A percentile compares a stretch with the other conserved stretches of the same genome.
Conservation (phyloP, 2,113 vertebrate species). For the Petroica traversi region DNA sequence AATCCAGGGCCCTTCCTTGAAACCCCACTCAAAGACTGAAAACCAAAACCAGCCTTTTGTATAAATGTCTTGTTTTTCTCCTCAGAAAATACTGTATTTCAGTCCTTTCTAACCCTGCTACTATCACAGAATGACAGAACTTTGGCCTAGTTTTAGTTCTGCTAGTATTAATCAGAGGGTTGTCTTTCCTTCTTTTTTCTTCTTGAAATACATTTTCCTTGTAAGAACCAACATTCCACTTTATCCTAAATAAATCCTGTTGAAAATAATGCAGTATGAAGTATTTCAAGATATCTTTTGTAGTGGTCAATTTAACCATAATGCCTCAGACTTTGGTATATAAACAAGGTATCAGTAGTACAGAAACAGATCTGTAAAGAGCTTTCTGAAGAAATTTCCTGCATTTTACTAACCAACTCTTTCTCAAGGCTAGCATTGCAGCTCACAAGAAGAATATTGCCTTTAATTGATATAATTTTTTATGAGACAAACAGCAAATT, state of each 20-base stretch:
- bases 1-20: neutral
- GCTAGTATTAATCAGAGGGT: neutral
- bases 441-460: neutral
- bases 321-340: neutral
- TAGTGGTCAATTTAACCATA: neutral
- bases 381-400: neutral
- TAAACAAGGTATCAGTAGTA: neutral
- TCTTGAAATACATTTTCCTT: neutral
- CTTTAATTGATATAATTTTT: neutral
- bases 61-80: neutral
- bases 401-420: neutral
- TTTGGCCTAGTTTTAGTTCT: neutral
- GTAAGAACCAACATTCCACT: neutral
- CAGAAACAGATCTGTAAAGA: neutral
- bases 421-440: neutral
- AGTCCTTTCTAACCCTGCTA: neutral
- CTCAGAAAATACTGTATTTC: neutral
- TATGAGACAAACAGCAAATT: neutral
- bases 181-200: neutral
- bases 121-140: neutral
- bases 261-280: neutral
- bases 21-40: neutral
- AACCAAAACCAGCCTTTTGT: neutral
- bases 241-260: neutral
- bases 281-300: neutral